Percentiles rank a stretch among this genome's conserved stretches.
Conservation (phyloP, 1,140 invertebrate genomes). For the Bombus soroeensis region DNA sequence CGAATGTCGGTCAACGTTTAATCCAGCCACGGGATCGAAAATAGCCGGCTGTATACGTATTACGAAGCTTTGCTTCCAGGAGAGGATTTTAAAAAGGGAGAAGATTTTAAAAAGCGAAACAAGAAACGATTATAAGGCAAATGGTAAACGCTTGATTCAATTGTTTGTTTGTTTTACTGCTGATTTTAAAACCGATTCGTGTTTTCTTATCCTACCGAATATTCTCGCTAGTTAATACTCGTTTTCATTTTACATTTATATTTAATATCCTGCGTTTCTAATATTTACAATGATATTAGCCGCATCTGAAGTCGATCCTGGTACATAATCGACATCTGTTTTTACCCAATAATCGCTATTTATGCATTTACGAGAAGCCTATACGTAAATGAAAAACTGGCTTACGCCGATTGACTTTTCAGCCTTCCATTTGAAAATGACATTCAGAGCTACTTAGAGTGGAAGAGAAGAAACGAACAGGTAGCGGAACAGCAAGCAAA, state of each 20-base stretch:
- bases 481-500: too few species aligned
- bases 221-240: neutral
- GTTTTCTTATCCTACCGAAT: neutral
- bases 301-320: too few species aligned
- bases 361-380: too few species aligned
- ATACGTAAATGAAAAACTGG: too few species aligned
- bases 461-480: neutral
- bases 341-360: too few species aligned
- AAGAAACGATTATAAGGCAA: neutral
- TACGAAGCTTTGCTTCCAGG: neutral
- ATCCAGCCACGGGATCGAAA: neutral
- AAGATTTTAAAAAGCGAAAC: neutral
- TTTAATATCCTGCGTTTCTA: neutral
- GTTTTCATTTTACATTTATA: too few species aligned
- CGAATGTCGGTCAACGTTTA: constrained; percentile 9
- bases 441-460: neutral
- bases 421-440: too few species aligned
- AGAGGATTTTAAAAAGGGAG: neutral
- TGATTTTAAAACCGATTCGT: too few species aligned
- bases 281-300: neutral
- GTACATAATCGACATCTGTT: too few species aligned
- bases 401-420: too few species aligned
- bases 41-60: neutral
- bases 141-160: neutral
- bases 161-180: neutral